Base-by-base conservation (phyloP, 2,113 vertebrate genomes). In the Hippocampus zosterae region DNA sequence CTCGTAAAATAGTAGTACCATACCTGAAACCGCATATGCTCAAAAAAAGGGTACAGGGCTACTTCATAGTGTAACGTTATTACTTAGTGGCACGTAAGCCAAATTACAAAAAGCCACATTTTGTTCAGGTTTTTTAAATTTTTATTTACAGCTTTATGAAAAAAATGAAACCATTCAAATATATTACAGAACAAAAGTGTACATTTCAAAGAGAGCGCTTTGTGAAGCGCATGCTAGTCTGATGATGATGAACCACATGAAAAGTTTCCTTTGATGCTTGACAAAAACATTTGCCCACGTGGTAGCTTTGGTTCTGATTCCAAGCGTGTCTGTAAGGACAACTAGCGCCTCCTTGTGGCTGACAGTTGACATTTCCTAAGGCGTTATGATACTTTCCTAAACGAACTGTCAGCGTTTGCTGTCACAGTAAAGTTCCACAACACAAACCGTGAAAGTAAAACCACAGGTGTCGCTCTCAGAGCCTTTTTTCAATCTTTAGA, bases 301-400 rank as follows among this genome's bases (percentile, higher is more conserved):
- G 19, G 21, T 23, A n/a, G 52, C 52, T 55, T 50, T 18, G 48
- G 48, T 50, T 18, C 5, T 1, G 1, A 18, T 50, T 50, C 18
- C 48, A 18, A 21, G 48, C 16, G 19, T 50, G 18, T 4, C 48
- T 18, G 18, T 21, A 68, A 59, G 66, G 53, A 44, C 64, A 8
- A 8, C 29, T 0, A 67, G 55, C 2, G 53, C 65, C 79, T 15
- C 55, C 78, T 52, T 71, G n/a, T 68, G 73, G 69, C 29, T 4
- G 53, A 41, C 68, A 56, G 12, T 44, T 44, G 42, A 80, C 68
- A 64, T 57, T 33, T 59, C 25, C 3, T 59, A 29, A 29, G 27
- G 29, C 27, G 8, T 27, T 0, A 55, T 55, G n/a, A 25, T 23
- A 57, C n/a, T 25, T 23, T n/a, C 2, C 10, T 75, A 12, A 42